Base-by-base conservation (phyloP, 1,140 invertebrate genomes). In the Drosophila nasuta region DNA sequence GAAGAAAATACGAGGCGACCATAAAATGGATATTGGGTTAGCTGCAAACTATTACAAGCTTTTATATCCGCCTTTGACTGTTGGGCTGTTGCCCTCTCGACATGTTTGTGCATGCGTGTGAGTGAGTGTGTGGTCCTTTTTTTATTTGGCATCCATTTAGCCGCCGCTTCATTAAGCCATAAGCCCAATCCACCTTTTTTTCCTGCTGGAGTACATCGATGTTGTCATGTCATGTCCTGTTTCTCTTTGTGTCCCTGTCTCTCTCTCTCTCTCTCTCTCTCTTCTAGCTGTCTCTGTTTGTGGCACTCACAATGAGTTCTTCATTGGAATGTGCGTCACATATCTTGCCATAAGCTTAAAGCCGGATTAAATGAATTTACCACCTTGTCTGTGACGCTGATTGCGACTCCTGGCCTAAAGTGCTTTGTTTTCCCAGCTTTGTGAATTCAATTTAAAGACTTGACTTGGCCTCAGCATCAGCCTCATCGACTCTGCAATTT, bases 101-200 rank as follows among this genome's bases (percentile, higher is more conserved):
- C 15, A 4, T 35, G 13, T 5, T 5, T 5, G 15, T 17, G 46
- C 8, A 15, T 63, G 60, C 33, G 33, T 38, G 46, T 52, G 17
- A 33, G 6, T 28, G 5, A 5, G 51, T 15, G 20, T 65, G 52
- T 54, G 77, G 57, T 33, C 59, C 58, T 49, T 69, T 68, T 25
- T 56, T 74, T 58, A 69, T 64, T 74, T 52, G 69, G 58, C 79
- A 71, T 68, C 62, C 83, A 82, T 79, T 83, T 78, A 79, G 70
- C 57, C 65, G 45, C 66, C 85, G 83, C 83, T 87, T 87, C 83
- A 87, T 87, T 87, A 77, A 88, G 79, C 83, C 80, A 77, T 85
- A 81, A 81, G 62, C 81, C 69, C 71, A 59, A 41, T 51, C 62
- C 57, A 69, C 30, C 58, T 51, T 30, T 43, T 43, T 20, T 25